Evolutionary conservation across 2,113 vertebrate species (phyloP).

Genomic region (Lethenteron reissneri): DNA sequence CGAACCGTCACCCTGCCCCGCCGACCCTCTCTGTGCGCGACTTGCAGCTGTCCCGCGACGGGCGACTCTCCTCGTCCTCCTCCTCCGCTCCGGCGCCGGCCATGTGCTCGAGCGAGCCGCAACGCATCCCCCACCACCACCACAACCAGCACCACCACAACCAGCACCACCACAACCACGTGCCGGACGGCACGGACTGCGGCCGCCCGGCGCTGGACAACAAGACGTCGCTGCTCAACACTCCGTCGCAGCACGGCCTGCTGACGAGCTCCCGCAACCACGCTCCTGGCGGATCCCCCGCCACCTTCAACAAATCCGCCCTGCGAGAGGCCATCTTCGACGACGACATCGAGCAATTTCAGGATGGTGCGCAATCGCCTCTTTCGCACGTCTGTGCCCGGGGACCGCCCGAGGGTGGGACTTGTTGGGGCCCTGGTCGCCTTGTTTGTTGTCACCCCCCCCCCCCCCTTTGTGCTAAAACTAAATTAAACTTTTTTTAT

Average conservation of each 20-base stretch:
- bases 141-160: too few relatives aligned
- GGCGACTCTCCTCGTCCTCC: too few relatives aligned
- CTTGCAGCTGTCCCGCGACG: too few relatives aligned
- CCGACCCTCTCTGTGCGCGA: too few relatives aligned
- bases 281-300: neutral
- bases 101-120: too few relatives aligned
- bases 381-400: neutral
- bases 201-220: slow-evolving; percentile 79
- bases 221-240: slow-evolving; percentile 91
- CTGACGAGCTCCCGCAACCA: neutral
- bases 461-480: too few relatives aligned
- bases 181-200: slow-evolving; percentile 16
- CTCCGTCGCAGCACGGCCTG: slow-evolving; percentile 62
- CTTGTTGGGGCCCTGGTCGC: neutral
- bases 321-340: slow-evolving; percentile 91
- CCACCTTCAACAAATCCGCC: slow-evolving; percentile 68
- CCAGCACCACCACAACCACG: neutral
- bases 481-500: too few relatives aligned
- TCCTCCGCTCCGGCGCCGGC: too few relatives aligned
- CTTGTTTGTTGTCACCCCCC: too few relatives aligned
- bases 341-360: slow-evolving; percentile 86
- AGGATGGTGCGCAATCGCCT: slow-evolving; percentile 41
- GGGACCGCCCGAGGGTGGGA: neutral
- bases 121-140: too few relatives aligned
- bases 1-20: too few relatives aligned